These are phyloP conservation scores for Lathamus discolor DNA, from an alignment of 2,113 vertebrate genomes.

Conservation along the genomic window DNA sequence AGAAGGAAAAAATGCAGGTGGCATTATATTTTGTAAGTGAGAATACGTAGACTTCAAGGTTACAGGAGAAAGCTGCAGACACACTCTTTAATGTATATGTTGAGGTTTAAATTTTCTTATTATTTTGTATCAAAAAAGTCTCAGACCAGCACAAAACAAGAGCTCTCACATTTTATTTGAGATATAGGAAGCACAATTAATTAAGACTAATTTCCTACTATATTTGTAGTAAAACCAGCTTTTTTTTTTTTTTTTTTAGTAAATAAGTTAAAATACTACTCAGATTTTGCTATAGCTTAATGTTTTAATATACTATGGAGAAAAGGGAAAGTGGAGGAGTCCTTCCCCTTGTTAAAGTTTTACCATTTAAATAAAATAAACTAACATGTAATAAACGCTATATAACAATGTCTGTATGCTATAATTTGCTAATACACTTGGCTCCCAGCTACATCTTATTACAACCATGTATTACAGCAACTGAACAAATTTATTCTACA, in stretches of 20 bases:
- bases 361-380: neutral
- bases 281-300: neutral
- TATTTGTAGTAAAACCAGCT: neutral
- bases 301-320: neutral
- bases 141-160: neutral
- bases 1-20: neutral
- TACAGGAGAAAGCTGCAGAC: neutral
- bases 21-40: neutral
- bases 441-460: neutral
- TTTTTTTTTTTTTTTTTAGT: neutral
- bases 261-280: neutral
- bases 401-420: neutral
- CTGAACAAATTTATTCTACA: conserved; percentile 1
- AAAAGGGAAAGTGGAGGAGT: neutral
- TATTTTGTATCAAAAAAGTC: neutral
- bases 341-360: neutral
- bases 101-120: neutral
- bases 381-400: neutral
- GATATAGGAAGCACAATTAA: neutral
- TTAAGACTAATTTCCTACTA: neutral
- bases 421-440: conserved; percentile 3
- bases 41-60: neutral
- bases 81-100: neutral
- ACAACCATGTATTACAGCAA: neutral
- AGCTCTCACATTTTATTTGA: neutral